Evolutionary conservation across 2,888 invertebrate genomes (phyloP).

Genomic region (Leptarthrus brevirostris): DNA sequence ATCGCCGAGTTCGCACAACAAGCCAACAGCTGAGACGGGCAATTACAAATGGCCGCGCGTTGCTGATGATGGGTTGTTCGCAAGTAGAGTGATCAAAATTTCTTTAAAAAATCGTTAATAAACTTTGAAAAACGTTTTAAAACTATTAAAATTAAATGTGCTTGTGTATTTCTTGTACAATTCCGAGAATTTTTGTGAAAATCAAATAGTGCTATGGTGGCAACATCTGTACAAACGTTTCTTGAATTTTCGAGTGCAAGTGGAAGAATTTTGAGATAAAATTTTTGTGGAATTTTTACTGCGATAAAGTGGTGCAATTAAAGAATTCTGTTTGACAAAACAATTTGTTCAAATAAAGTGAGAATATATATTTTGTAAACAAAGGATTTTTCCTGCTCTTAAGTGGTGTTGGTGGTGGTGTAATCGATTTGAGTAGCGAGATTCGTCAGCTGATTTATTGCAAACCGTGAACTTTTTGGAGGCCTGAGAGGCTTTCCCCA

Average conservation of each 20-base stretch:
- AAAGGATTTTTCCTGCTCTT: constrained; percentile 13
- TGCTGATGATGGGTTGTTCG: constrained; percentile 1
- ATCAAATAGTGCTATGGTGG: too few relatives aligned
- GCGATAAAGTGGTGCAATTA: too few relatives aligned
- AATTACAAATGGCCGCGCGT: constrained; percentile 35
- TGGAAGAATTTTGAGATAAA: too few relatives aligned
- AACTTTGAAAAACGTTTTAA: not conserved
- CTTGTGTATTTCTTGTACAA: not conserved
- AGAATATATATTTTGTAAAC: constrained; percentile 22
- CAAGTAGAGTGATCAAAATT: constrained; percentile 9
- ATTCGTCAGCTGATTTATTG: constrained; percentile 30
- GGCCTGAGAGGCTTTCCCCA: not conserved
- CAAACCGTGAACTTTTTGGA: not conserved
- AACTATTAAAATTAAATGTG: not conserved
- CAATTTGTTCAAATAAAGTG: constrained; percentile 18
- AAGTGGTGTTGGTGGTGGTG: constrained; percentile 3
- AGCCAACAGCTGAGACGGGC: constrained; percentile 3
- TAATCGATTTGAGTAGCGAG: not conserved
- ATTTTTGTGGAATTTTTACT: too few relatives aligned
- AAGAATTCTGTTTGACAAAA: not conserved
- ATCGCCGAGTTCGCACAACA: constrained; percentile 33
- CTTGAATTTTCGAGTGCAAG: too few relatives aligned
- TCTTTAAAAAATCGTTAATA: not conserved
- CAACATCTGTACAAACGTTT: too few relatives aligned
- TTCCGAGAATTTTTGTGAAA: not conserved